These are phyloP conservation scores for Turritopsis rubra DNA, from an alignment of 30 jellyfish, hydroid and myxozoan species.

Conservation along the genomic window DNA sequence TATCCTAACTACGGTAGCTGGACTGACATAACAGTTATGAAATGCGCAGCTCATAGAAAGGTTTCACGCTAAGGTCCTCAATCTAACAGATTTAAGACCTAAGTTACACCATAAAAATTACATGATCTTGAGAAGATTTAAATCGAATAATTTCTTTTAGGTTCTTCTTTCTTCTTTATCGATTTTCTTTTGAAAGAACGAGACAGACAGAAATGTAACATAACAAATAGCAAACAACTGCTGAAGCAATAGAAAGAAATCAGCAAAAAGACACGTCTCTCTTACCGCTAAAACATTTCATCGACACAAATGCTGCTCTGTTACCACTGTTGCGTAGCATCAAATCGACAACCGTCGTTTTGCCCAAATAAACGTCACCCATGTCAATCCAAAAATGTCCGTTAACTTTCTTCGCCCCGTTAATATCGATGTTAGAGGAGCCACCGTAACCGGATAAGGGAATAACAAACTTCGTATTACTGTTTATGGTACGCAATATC, in stretches of 20 bases:
- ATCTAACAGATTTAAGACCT: no score
- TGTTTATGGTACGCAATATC: slow-evolving; percentile 53
- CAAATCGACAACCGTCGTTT: slow-evolving; percentile 40
- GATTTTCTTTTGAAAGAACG: no score
- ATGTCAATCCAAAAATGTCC: slow-evolving; percentile 26
- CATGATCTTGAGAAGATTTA: not conserved
- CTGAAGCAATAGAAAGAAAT: not conserved
- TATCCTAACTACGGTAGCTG: not conserved
- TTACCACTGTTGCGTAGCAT: slow-evolving; percentile 57
- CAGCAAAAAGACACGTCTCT: not conserved
- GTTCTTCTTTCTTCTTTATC: no score
- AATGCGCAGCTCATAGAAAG: not conserved
- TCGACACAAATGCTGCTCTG: slow-evolving; percentile 72
- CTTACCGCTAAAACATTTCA: slow-evolving; percentile 69
- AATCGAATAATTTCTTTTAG: not conserved
- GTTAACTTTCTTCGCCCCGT: slow-evolving; percentile 31
- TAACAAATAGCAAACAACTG: not conserved
- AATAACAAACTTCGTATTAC: slow-evolving; percentile 50
- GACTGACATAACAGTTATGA: not conserved
- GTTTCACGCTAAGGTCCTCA: not conserved
- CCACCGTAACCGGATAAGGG: slow-evolving; percentile 52
- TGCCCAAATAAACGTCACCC: slow-evolving; percentile 47
- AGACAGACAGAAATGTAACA: no score
- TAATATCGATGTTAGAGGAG: slow-evolving; percentile 24
- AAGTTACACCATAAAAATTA: no score